These are phyloP conservation scores for Sogatella furcifera DNA, from an alignment of 1,140 invertebrate genomes.

Conservation along the genomic window DNA sequence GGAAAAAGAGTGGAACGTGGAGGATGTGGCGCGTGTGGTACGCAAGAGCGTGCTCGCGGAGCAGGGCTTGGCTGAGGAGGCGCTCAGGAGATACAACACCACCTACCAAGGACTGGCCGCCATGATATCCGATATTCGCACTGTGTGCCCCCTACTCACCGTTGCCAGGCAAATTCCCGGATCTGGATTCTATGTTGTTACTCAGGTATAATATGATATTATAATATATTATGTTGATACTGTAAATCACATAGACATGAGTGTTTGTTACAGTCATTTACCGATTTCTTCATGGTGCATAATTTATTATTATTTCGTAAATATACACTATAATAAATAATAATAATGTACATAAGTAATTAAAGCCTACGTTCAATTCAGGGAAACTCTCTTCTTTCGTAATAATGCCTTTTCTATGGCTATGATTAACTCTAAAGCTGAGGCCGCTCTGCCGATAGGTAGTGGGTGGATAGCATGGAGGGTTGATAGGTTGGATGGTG, in stretches of 20 bases:
- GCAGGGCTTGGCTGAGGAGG: constrained; percentile 44
- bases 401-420: too few species aligned
- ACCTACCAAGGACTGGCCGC: constrained; percentile 51
- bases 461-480: too few species aligned
- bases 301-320: neutral
- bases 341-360: too few species aligned
- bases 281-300: neutral
- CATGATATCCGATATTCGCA: constrained; percentile 67
- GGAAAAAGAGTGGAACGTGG: constrained; percentile 47
- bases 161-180: constrained; percentile 43
- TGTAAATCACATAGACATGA: too few species aligned
- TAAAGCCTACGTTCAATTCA: too few species aligned
- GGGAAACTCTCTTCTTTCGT: too few species aligned
- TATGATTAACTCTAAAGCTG: too few species aligned
- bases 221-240: too few species aligned
- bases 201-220: constrained; percentile 31
- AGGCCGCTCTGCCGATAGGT: too few species aligned
- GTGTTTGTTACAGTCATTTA: neutral
- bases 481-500: too few species aligned
- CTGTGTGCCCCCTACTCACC: constrained; percentile 61
- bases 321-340: too few species aligned
- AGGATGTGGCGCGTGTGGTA: constrained; percentile 47
- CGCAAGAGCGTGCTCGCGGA: constrained; percentile 50
- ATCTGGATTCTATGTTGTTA: constrained; percentile 62
- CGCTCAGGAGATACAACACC: constrained; percentile 49